Conservation (phyloP, 2,888 invertebrate species). For the Sicus ferrugineus region DNA sequence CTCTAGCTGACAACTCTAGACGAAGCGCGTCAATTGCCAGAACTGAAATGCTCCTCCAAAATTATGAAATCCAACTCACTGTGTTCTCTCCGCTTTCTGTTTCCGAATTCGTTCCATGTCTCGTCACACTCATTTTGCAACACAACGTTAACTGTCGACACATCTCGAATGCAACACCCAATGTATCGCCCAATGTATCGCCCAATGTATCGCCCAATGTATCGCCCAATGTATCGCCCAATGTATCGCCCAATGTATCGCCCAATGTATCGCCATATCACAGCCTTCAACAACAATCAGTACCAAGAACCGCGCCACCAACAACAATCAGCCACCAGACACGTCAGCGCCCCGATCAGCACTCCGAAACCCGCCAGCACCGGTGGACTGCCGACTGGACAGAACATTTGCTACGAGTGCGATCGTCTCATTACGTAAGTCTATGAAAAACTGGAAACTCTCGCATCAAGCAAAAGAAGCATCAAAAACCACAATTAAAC, state of each 20-base stretch:
- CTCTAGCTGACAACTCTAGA: too few relatives aligned
- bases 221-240: too few relatives aligned
- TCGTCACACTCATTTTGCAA: conserved; percentile 14
- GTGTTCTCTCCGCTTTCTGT: conserved; percentile 34
- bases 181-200: too few relatives aligned
- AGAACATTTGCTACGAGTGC: conserved; percentile 96
- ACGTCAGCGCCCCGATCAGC: conserved; percentile 79
- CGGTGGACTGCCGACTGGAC: conserved; percentile 81
- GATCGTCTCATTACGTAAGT: conserved; percentile 97
- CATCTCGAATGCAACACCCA: too few relatives aligned
- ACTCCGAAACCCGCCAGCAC: conserved; percentile 73
- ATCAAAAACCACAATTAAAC: conserved; percentile 2
- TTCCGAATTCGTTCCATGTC: conserved; percentile 46
- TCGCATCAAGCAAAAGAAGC: conserved; percentile 18
- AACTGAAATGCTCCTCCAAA: too few relatives aligned
- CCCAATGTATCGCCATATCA: conserved; percentile 37
- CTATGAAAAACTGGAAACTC: conserved; percentile 12
- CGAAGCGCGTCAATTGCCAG: too few relatives aligned
- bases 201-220: too few relatives aligned
- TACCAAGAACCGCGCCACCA: conserved; percentile 49
- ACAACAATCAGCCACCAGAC: conserved; percentile 65
- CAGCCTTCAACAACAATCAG: conserved; percentile 47
- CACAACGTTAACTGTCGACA: conserved; percentile 7
- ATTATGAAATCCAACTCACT: too few relatives aligned
- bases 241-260: too few relatives aligned